Evolutionary conservation across 2,888 invertebrate genomes (phyloP).

Genomic region (Agapetus fuscipes): DNA sequence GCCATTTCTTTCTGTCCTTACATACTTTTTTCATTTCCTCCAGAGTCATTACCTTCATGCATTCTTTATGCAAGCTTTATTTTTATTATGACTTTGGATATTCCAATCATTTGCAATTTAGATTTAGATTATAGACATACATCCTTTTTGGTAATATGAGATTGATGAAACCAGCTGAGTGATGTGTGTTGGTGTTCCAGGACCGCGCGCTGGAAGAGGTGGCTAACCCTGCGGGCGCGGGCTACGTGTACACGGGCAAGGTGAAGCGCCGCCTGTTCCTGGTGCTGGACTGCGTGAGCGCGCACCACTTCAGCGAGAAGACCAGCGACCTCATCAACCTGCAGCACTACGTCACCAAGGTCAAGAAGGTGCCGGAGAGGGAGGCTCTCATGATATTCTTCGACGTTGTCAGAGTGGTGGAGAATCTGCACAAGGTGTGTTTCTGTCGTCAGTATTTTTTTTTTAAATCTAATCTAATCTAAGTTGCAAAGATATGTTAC

Average conservation of each 20-base stretch:
- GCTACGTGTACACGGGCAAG: conserved; percentile 47
- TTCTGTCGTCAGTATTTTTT: no score
- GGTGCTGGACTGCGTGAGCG: conserved; percentile 61
- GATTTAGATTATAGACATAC: no score
- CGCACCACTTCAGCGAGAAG: conserved; percentile 53
- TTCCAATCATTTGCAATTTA: no score
- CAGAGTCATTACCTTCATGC: no score
- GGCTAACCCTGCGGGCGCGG: conserved; percentile 37
- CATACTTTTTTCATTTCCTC: no score
- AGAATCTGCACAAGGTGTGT: conserved; percentile 59
- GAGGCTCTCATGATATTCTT: conserved; percentile 66
- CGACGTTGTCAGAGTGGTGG: conserved; percentile 63
- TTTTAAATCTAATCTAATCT: no score
- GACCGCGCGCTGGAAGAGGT: conserved; percentile 60
- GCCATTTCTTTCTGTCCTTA: no score
- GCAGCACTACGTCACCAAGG: conserved; percentile 67
- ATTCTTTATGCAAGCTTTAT: no score
- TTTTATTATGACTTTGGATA: no score
- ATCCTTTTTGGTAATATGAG: no score
- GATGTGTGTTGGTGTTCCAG: conserved; percentile 34
- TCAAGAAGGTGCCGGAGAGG: conserved; percentile 63
- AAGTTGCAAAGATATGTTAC: no score
- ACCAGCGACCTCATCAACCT: conserved; percentile 53
- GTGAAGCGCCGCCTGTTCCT: conserved; percentile 54
- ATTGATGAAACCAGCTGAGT: no score